Conservation (phyloP, 2,113 vertebrate species). For the Hyaena hyaena region DNA sequence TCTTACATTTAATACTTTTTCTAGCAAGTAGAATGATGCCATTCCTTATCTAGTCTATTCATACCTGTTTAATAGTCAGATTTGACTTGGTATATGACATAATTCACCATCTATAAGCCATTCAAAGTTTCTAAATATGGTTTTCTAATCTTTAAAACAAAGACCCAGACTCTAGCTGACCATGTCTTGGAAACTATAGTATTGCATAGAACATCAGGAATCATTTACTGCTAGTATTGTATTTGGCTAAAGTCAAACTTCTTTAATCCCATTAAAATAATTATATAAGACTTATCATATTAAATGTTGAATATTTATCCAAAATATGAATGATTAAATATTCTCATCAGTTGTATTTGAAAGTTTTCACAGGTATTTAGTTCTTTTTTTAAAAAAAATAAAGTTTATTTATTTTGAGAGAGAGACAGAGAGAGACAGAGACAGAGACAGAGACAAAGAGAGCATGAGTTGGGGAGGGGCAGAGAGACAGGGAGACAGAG, state of each 20-base stretch:
- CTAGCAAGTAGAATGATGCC: background rate
- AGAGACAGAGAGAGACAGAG: too few species aligned
- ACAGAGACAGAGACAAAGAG: too few species aligned
- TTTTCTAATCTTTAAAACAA: background rate
- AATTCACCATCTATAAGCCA: background rate
- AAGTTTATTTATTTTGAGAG: too few species aligned
- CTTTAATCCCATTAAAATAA: background rate
- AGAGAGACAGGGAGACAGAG: too few species aligned
- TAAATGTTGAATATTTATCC: background rate
- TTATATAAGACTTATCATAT: background rate
- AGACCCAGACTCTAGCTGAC: background rate
- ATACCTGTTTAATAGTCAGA: background rate
- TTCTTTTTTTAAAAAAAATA: too few species aligned
- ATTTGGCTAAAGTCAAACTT: background rate
- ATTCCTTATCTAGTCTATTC: background rate
- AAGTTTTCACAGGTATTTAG: background rate
- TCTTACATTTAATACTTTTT: background rate
- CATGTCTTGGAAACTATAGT: background rate
- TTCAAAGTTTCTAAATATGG: background rate
- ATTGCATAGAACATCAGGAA: background rate
- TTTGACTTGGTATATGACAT: background rate
- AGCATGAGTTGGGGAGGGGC: too few species aligned
- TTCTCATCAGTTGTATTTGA: background rate
- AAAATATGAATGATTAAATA: conserved; percentile 7
- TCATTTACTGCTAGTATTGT: background rate